Conservation (phyloP, 2,113 vertebrate genomes). For the Monopterus albus region DNA sequence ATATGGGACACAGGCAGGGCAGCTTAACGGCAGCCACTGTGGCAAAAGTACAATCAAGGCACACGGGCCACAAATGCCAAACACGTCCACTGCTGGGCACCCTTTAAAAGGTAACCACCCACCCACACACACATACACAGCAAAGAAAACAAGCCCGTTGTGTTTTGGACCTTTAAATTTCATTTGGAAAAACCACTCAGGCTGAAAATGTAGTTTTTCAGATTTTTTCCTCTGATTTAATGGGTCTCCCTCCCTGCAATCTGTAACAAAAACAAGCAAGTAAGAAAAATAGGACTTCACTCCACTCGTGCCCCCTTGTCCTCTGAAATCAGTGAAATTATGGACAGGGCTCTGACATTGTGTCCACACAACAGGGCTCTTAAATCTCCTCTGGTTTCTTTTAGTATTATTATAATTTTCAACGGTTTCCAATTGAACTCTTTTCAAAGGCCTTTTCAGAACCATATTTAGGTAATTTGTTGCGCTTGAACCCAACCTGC, state of each 20-base stretch:
- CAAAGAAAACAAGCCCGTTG: conserved; percentile 59
- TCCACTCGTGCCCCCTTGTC: conserved; percentile 37
- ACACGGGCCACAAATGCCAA: conserved; percentile 81
- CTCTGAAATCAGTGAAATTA: conserved; percentile 66
- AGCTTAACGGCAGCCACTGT: conserved; percentile 66
- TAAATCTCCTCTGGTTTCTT: conserved; percentile 59
- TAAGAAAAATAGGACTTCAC: conserved; percentile 45
- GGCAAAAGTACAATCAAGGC: conserved; percentile 73
- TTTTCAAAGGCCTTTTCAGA: conserved; percentile 71
- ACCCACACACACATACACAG: conserved; percentile 35
- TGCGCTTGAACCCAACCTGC: conserved; percentile 77
- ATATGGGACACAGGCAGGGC: conserved; percentile 35
- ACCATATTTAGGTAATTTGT: conserved; percentile 81
- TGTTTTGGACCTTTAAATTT: conserved; percentile 74
- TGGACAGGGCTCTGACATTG: conserved; percentile 64
- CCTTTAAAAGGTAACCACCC: conserved; percentile 70
- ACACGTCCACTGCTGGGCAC: conserved; percentile 84
- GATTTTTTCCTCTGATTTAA: conserved; percentile 72
- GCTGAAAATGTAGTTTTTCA: conserved; percentile 80
- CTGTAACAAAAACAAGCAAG: conserved; percentile 47
- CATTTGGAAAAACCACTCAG: conserved; percentile 77
- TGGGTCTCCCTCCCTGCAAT: conserved; percentile 48
- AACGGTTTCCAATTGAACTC: conserved; percentile 61
- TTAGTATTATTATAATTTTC: conserved; percentile 70
- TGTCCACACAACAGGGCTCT: conserved; percentile 40